These are phyloP conservation scores for Oryzias javanicus DNA, from an alignment of 2,113 vertebrate species.

Conservation along the genomic window DNA sequence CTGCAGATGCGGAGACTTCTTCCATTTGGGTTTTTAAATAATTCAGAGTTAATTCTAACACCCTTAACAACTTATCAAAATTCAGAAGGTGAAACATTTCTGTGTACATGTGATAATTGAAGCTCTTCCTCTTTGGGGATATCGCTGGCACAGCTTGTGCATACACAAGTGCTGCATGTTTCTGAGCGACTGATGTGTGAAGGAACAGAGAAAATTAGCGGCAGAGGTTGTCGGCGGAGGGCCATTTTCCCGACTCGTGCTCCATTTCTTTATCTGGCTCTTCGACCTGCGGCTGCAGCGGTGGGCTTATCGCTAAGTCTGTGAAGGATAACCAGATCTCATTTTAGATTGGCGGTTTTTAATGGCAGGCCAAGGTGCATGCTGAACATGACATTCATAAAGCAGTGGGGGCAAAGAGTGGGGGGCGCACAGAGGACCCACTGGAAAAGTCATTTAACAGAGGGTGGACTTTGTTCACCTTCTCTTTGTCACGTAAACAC, in stretches of 20 bases:
- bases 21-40: too few relatives aligned
- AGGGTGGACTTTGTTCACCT: conserved; percentile 4
- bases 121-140: neutral
- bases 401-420: conserved; percentile 9
- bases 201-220: conserved; percentile 16
- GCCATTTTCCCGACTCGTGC: conserved; percentile 9
- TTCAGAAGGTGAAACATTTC: too few relatives aligned
- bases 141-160: neutral
- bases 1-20: too few relatives aligned
- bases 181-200: conserved; percentile 20
- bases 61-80: too few relatives aligned
- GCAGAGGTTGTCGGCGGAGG: conserved; percentile 6
- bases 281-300: conserved; percentile 36
- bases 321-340: conserved; percentile 45
- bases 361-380: conserved; percentile 27
- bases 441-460: conserved; percentile 3
- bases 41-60: too few relatives aligned
- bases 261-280: conserved; percentile 31
- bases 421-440: neutral
- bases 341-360: conserved; percentile 56
- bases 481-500: neutral
- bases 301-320: conserved; percentile 18
- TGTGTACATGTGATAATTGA: neutral
- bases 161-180: neutral
- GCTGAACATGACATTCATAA: conserved; percentile 33